Evolutionary conservation across 2,113 vertebrate genomes (phyloP), one percentile per base, ranked within the genome.

Genomic region (Oreochromis niloticus): DNA sequence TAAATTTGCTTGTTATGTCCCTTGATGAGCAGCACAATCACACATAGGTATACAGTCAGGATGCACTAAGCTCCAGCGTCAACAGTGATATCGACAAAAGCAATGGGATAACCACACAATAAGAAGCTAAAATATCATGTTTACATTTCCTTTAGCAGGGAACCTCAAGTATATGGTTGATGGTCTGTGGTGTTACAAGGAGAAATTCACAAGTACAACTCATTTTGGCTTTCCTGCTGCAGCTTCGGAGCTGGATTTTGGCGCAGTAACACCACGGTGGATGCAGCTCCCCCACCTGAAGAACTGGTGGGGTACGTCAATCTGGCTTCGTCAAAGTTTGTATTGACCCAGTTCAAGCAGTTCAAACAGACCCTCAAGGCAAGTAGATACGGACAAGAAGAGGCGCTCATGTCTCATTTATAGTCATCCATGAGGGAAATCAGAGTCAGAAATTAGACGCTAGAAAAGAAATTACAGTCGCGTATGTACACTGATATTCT

Each of bases 401-500:
- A 87, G 90, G 71, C 66, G 59, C 83, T 89, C 55, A 39, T 86
- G 89, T 92, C 89, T 94, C 91, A 88, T 91, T 93, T 83, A 80
- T 83, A 93, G 91, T 95, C 91, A 86, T 92, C 87, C 88, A 55
- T 63, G 85, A 92, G 80, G 88, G 71, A 89, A 92, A 89, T 91
- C 63, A 94, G 91, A 89, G 83, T 87, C 88, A 88, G 89, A 93
- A 95, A 91, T 94, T 78, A 93, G 89, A 92, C n/a, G 85, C 66
- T 89, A 83, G 85, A 95, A 92, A 95, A 94, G 30, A 91, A 92
- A 93, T 91, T 71, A 92, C 87, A 92, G 84, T 94, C 88, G 82
- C 90, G 87, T 93, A 94, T 96, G 88, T 95, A 96, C 96, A 96
- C 88, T 92, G 93, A 93, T 94, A 87, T 91, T 95, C 84, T 88